Base-by-base conservation (phyloP, 2,888 invertebrate species). In the Thecocarcelia acutangulata region DNA sequence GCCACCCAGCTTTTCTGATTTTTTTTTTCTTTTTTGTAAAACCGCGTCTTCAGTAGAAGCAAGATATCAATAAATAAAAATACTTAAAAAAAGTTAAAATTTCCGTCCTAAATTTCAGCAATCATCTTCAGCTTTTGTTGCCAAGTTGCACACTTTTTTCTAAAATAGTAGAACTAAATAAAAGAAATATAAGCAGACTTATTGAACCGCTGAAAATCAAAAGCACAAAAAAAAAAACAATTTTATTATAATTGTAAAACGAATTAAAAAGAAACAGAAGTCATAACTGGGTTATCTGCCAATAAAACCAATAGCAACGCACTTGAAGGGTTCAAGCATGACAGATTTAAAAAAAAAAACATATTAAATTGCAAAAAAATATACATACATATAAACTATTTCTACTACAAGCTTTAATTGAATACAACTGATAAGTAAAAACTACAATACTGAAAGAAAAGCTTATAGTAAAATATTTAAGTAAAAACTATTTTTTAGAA, bases 291-390 rank as follows among this genome's bases (percentile, higher is more conserved):
- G 70, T 80, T 80, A 70, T 80, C 66, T 72, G 28, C 61, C 33
- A 56, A 46, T 42, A 40, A 15, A 46, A 13, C 52, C 50, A 64
- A 73, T n/a, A 50, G 19, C 17, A 54, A 56, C 68, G 48, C 50
- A 74, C 52, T 68, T 74, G 69, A 82, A 59, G 77, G 52, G 58
- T 77, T 82, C 64, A 77, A 69, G 68, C 77, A 44, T 77, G 68
- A 48, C 15, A 80, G 64, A 72, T 52, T 68, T 33, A 69, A 33
- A 56, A 63, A n/a, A 69, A 15, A 11, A 37, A n/a, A n/a, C n/a
- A n/a, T n/a, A n/a, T n/a, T n/a, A 11, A 37, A 44, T 33, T 50
- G 2, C 6, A 50, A 37, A 56, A 13, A 19, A 19, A 17, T 1
- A 74, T 58, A 44, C 52, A 9, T 15, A 17, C 42, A 17, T 17